A percentile compares a stretch with the other conserved stretches of the same genome.
Conservation (phyloP, 2,797 vertebrate genomes). For the Microchirus variegatus region DNA sequence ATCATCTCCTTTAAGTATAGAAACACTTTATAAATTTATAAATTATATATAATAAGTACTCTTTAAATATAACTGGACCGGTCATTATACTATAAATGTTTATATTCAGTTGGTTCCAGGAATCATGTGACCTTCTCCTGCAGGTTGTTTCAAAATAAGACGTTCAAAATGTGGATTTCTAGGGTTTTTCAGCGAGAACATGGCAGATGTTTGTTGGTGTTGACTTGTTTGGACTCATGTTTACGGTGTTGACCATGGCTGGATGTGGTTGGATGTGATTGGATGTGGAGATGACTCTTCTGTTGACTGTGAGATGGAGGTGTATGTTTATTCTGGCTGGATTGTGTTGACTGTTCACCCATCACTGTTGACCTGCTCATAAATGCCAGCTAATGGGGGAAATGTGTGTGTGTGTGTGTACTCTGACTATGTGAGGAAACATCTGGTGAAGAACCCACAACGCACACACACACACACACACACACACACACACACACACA, state of each 20-base stretch:
- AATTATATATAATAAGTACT: too few species aligned
- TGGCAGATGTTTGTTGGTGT: conserved; percentile 1
- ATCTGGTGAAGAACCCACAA: conserved; percentile 57
- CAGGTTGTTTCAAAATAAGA: too few species aligned
- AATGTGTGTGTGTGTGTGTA: conserved; percentile 19
- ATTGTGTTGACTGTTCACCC: conserved; percentile 66
- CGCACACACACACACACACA: too few species aligned
- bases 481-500: too few species aligned
- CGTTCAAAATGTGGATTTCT: background rate
- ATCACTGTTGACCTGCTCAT: conserved; percentile 72
- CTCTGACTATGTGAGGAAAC: conserved; percentile 46
- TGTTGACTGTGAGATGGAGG: conserved; percentile 55
- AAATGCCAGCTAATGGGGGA: conserved; percentile 53
- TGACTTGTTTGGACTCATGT: conserved; percentile 36
- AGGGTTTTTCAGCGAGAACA: background rate
- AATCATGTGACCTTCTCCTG: too few species aligned
- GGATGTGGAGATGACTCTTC: conserved; percentile 32
- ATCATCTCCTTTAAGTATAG: too few species aligned
- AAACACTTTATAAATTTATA: too few species aligned
- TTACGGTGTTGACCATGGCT: conserved; percentile 61
- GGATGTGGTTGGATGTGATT: conserved; percentile 22
- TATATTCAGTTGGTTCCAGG: too few species aligned
- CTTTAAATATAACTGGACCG: too few species aligned
- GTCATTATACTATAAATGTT: too few species aligned
- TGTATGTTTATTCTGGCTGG: conserved; percentile 64